phyloP scores from a whole-genome alignment of 1,140 invertebrate species.

The Aphidius gifuensis region DNA sequence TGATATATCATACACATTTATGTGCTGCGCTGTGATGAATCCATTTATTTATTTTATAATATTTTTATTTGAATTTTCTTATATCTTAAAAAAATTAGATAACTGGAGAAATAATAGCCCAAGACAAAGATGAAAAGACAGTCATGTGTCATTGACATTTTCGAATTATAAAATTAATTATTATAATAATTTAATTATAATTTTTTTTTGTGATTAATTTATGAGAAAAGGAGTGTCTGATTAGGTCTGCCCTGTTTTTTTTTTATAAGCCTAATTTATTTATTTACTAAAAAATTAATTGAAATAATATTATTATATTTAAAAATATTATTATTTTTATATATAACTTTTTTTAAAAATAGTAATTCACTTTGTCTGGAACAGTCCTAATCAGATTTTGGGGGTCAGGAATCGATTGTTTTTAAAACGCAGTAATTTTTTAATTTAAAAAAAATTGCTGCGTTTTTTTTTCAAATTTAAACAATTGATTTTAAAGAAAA shows the following conservation, averaged over 20 bases:
- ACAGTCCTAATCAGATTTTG: conserved; percentile 56
- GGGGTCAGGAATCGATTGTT: conserved; percentile 34
- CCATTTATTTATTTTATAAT: too few species aligned
- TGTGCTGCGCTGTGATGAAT: too few species aligned
- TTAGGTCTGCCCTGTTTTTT: conserved; percentile 46
- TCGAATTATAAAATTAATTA: conserved; percentile 2
- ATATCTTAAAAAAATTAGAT: too few species aligned
- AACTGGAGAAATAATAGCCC: too few species aligned
- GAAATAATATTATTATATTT: background rate
- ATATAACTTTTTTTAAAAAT: conserved; percentile 34
- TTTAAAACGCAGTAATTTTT: conserved; percentile 48
- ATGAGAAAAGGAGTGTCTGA: conserved; percentile 43
- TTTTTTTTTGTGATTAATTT: background rate
- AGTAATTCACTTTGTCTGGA: conserved; percentile 48
- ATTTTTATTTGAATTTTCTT: too few species aligned
- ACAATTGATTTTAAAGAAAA: conserved; percentile 40
- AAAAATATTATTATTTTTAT: conserved; percentile 15
- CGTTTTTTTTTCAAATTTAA: conserved; percentile 35
- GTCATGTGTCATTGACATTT: background rate
- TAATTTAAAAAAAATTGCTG: conserved; percentile 39
- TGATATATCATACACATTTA: too few species aligned
- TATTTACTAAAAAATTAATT: background rate
- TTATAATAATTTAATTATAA: conserved; percentile 6
- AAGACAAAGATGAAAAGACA: background rate
- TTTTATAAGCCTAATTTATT: background rate